Percentiles rank a stretch among this genome's conserved stretches.
Conservation (phyloP, 2,888 invertebrate genomes). For the Pachliopta kotzebuea region DNA sequence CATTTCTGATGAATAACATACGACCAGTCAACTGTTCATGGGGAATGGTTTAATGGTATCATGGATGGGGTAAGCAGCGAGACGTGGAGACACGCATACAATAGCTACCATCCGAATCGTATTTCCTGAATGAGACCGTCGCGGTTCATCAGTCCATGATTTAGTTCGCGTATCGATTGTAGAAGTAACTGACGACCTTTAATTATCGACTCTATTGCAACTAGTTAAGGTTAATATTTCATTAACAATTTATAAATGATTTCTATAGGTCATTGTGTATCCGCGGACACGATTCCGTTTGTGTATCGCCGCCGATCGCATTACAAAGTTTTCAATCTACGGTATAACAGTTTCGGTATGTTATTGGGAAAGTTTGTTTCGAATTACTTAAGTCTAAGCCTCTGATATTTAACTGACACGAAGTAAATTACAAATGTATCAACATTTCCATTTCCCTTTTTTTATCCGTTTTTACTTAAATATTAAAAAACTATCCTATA, state of each 20-base stretch:
- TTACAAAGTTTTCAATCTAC: constrained; percentile 21
- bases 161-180: constrained; percentile 18
- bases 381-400: background rate
- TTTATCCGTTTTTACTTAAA: too few species aligned
- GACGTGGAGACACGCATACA: constrained; percentile 39
- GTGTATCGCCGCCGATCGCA: constrained; percentile 11
- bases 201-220: constrained; percentile 5
- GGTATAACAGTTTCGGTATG: constrained; percentile 20
- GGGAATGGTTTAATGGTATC: constrained; percentile 26
- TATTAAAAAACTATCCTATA: too few species aligned
- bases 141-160: constrained; percentile 40
- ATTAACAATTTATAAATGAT: constrained; percentile 1
- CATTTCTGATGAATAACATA: constrained; percentile 15
- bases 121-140: constrained; percentile 44
- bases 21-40: constrained; percentile 4
- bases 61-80: constrained; percentile 37
- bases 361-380: constrained; percentile 20
- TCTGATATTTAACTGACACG: background rate
- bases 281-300: constrained; percentile 14
- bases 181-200: background rate
- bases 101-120: constrained; percentile 47
- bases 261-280: constrained; percentile 25
- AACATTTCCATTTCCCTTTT: too few species aligned
- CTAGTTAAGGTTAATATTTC: constrained; percentile 5
- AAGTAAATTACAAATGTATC: constrained; percentile 1